phyloP scores from a whole-genome alignment of 2,797 vertebrate genomes.

The Phyllotis vaccarum region DNA sequence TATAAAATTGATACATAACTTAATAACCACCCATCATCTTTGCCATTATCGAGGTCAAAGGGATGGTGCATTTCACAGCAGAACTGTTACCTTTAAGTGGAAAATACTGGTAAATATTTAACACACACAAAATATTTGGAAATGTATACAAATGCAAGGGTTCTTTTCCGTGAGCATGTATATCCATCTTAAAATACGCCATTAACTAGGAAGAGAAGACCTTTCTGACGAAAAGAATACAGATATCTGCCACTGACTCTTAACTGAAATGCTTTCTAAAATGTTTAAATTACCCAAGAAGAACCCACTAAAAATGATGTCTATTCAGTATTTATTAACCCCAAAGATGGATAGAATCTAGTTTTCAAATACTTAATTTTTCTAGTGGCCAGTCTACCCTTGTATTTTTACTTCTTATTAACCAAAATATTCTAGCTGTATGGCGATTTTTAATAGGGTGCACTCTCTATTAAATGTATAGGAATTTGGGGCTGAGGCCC shows the following conservation, averaged over 20 bases:
- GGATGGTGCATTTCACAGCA: background rate
- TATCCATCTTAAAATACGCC: background rate
- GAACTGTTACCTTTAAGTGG: background rate
- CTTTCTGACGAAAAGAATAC: background rate
- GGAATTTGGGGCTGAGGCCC: background rate
- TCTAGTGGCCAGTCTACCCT: background rate
- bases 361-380: conserved; percentile 20
- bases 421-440: background rate
- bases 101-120: background rate
- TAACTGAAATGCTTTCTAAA: background rate
- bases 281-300: conserved; percentile 53
- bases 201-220: background rate
- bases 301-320: conserved; percentile 17
- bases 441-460: background rate
- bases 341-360: conserved; percentile 26
- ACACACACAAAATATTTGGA: background rate
- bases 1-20: background rate
- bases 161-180: conserved; percentile 7
- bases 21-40: background rate
- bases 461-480: background rate
- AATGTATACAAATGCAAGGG: background rate
- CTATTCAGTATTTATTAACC: background rate
- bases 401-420: background rate
- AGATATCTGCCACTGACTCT: background rate
- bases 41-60: background rate